Evolutionary conservation across 2,113 vertebrate species (phyloP).

Genomic region (Turnix velox): DNA sequence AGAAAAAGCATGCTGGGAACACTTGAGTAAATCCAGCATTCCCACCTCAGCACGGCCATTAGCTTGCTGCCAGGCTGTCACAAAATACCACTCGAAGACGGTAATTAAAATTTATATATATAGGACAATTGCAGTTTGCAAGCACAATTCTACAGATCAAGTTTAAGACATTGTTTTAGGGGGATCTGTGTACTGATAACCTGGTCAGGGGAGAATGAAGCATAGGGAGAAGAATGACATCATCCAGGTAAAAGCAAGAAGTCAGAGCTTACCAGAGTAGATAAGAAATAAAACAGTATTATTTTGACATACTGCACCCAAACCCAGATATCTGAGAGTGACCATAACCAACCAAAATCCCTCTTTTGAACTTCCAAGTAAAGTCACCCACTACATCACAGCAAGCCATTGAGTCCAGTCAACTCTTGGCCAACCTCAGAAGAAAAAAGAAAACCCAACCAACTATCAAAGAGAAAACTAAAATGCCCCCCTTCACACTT

Average conservation of each 20-base stretch:
- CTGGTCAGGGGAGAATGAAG: neutral
- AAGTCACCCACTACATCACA: neutral
- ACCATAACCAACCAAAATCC: rapidly evolving
- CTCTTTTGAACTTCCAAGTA: neutral
- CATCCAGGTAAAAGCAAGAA: neutral
- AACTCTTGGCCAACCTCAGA: neutral
- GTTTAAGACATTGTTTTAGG: neutral
- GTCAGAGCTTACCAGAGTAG: neutral
- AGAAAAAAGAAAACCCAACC: neutral
- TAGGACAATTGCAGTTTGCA: neutral
- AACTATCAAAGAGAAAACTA: neutral
- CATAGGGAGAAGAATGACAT: neutral
- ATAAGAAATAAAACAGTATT: neutral
- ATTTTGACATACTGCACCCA: neutral
- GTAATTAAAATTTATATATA: neutral
- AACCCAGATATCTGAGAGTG: neutral
- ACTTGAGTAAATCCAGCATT: neutral
- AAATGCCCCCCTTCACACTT: neutral
- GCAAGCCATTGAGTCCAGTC: neutral
- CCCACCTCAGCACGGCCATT: neutral
- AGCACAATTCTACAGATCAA: neutral
- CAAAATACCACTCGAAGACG: neutral
- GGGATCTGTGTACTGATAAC: neutral
- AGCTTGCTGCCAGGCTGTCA: neutral
- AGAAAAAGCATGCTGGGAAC: neutral